Percentiles rank a stretch among this genome's conserved stretches.
Evolutionary conservation across 2,888 invertebrate species (phyloP).

Genomic region (Oxystoma pomonae): DNA sequence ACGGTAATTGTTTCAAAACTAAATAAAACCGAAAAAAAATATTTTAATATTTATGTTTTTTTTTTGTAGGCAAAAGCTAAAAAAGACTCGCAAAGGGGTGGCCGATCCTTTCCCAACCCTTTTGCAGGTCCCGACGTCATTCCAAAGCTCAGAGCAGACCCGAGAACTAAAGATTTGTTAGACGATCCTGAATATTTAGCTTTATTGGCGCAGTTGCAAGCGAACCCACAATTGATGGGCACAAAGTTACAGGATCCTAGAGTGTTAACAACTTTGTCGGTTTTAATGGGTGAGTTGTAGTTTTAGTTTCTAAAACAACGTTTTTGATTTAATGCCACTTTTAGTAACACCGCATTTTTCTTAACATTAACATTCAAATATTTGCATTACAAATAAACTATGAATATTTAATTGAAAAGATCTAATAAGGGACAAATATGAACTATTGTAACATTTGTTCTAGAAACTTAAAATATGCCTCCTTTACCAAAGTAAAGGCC

Average conservation of each 20-base stretch:
- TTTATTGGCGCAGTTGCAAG: conserved; percentile 57
- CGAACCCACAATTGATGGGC: conserved; percentile 60
- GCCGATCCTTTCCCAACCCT: conserved; percentile 47
- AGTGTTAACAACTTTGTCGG: conserved; percentile 64
- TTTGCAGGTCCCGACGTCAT: conserved; percentile 57
- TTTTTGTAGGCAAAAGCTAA: conserved; percentile 31
- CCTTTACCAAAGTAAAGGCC: too few relatives aligned
- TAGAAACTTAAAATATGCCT: too few relatives aligned
- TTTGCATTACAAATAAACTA: too few relatives aligned
- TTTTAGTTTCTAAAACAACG: neutral
- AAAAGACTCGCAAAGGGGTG: conserved; percentile 23
- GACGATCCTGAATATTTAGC: conserved; percentile 71
- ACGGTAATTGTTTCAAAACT: too few relatives aligned
- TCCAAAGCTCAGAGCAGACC: conserved; percentile 61
- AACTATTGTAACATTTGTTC: too few relatives aligned
- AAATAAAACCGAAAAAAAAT: neutral
- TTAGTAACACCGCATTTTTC: too few relatives aligned
- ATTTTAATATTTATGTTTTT: neutral
- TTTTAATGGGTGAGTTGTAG: conserved; percentile 54
- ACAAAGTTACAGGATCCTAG: conserved; percentile 61
- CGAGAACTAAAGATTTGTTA: conserved; percentile 65
- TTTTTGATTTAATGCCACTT: too few relatives aligned
- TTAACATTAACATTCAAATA: too few relatives aligned
- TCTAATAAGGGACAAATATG: too few relatives aligned
- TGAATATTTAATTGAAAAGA: too few relatives aligned